phyloP scores from a whole-genome alignment of 2,888 invertebrate genomes.

The Drosophila picticornis region DNA sequence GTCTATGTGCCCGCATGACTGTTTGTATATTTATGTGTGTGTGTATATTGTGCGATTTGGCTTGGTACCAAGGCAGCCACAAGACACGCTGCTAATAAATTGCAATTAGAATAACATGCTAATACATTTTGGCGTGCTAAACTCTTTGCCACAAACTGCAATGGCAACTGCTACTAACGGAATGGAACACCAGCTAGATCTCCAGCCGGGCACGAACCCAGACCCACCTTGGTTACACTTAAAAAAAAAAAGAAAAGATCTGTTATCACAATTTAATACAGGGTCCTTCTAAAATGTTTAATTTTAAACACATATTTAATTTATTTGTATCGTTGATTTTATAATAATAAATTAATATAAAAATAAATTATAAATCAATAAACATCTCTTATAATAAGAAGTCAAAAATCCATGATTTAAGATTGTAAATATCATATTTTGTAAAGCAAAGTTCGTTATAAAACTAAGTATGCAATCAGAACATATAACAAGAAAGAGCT shows the following conservation, averaged over 20 bases:
- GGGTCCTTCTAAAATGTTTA: background rate
- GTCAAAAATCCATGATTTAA: background rate
- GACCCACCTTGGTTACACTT: constrained; percentile 59
- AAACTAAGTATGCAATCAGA: background rate
- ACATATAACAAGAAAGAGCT: background rate
- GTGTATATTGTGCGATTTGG: background rate
- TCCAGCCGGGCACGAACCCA: constrained; percentile 4
- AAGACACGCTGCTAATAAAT: constrained; percentile 64
- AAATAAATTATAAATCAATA: background rate
- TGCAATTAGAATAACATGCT: constrained; percentile 79
- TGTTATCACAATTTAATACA: background rate
- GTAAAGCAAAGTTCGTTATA: background rate
- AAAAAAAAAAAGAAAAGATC: background rate
- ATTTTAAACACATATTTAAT: background rate
- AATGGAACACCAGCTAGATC: constrained; percentile 3
- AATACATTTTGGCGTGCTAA: constrained; percentile 70
- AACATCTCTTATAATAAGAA: background rate
- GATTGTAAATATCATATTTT: background rate
- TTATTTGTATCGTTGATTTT: background rate
- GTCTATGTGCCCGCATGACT: constrained; percentile 33
- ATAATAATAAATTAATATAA: background rate
- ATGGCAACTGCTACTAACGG: constrained; percentile 35
- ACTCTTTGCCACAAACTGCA: constrained; percentile 70
- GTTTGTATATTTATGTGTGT: background rate
- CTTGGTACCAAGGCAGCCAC: constrained; percentile 26